A percentile compares a stretch with the other conserved stretches of the same genome.
Conservation (phyloP, 1,140 invertebrate species). For the Glomeris maerens region DNA sequence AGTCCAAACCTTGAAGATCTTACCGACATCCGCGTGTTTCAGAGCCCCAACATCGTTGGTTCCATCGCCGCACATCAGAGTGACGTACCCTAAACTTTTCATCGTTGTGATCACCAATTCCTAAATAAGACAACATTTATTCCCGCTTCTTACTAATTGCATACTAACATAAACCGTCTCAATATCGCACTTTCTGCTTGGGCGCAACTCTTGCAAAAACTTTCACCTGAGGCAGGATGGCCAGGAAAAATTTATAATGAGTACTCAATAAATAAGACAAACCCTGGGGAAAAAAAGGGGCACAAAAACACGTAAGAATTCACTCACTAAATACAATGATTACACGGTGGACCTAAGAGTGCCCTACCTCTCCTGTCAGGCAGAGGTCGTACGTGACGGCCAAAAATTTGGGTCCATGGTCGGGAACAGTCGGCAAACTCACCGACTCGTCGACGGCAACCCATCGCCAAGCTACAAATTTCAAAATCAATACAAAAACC, state of each 20-base stretch:
- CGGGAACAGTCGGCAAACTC: conserved; percentile 39
- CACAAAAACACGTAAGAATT: conserved; percentile 8
- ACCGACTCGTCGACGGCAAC: conserved; percentile 61
- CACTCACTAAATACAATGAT: conserved; percentile 1
- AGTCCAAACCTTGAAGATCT: conserved; percentile 8
- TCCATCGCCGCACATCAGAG: conserved; percentile 99
- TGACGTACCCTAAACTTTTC: conserved; percentile 72
- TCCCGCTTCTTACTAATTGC: conserved; percentile 1
- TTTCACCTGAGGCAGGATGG: conserved; percentile 66
- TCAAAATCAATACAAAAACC: neutral
- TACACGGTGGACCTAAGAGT: no score
- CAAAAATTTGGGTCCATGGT: conserved; percentile 35
- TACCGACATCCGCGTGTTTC: conserved; percentile 93
- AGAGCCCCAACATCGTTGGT: conserved; percentile 99
- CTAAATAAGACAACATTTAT: conserved; percentile 21
- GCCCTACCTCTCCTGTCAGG: conserved; percentile 58
- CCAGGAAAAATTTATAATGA: conserved; percentile 46
- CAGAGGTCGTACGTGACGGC: conserved; percentile 70
- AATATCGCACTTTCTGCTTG: conserved; percentile 59
- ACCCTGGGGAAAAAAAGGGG: conserved; percentile 37
- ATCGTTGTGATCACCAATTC: conserved; percentile 83
- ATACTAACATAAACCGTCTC: neutral
- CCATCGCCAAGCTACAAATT: conserved; percentile 48
- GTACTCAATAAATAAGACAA: conserved; percentile 52
- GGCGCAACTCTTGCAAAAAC: conserved; percentile 89